Conservation (phyloP, 2,888 invertebrate species). For the Agriopis marginaria region DNA sequence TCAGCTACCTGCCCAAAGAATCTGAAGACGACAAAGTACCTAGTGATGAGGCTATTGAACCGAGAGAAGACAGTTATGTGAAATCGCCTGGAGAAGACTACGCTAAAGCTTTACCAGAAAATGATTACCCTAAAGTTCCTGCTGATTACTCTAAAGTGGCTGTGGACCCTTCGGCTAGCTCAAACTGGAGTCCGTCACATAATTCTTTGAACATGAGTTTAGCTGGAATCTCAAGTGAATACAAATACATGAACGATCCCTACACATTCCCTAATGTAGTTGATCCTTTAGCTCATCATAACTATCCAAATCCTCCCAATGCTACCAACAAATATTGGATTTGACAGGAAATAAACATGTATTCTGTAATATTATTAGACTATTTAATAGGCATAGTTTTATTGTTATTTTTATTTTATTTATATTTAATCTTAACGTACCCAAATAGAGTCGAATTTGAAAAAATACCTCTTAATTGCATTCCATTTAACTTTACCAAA, state of each 20-base stretch:
- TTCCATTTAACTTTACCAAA: slow-evolving; percentile 82
- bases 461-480: slow-evolving; percentile 80
- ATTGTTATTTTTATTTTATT: slow-evolving; percentile 65
- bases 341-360: slow-evolving; percentile 60
- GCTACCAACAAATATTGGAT: slow-evolving; percentile 83
- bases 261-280: slow-evolving; percentile 79
- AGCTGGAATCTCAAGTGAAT: slow-evolving; percentile 78
- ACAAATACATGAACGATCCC: slow-evolving; percentile 83
- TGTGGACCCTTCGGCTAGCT: slow-evolving; percentile 80
- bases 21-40: slow-evolving; percentile 74
- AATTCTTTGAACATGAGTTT: slow-evolving; percentile 82
- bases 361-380: slow-evolving; percentile 44
- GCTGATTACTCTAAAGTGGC: slow-evolving; percentile 82
- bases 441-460: slow-evolving; percentile 61
- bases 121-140: slow-evolving; percentile 87
- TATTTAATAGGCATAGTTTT: slow-evolving; percentile 33
- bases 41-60: slow-evolving; percentile 75
- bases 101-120: slow-evolving; percentile 73
- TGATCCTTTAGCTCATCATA: slow-evolving; percentile 79
- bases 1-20: slow-evolving; percentile 80
- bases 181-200: slow-evolving; percentile 85
- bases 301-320: slow-evolving; percentile 78
- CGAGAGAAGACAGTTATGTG: slow-evolving; percentile 74
- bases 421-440: slow-evolving; percentile 57
- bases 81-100: slow-evolving; percentile 75